A percentile compares a stretch with the other conserved stretches of the same genome.
phyloP scores from a whole-genome alignment of 2,797 vertebrate genomes.

The Danio choprae region DNA sequence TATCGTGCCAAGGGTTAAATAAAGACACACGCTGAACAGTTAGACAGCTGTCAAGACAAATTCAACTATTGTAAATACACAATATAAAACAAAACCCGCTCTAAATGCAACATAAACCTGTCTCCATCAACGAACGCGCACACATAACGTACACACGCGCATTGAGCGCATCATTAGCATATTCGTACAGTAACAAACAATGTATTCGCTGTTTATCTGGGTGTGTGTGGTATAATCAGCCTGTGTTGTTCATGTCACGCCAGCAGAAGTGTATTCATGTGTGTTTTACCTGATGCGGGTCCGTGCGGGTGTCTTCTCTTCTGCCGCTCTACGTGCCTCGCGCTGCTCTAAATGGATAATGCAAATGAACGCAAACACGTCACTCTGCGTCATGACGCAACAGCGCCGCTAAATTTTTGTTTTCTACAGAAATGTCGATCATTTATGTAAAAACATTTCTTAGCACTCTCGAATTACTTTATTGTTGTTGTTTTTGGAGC shows the following conservation, averaged over 20 bases:
- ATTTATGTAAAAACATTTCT: not conserved
- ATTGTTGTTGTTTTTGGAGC: too few species aligned
- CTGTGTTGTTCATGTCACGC: too few species aligned
- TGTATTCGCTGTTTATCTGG: too few species aligned
- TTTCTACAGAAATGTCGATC: not conserved
- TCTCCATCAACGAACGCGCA: not conserved
- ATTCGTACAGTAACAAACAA: too few species aligned
- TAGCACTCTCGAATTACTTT: rapidly evolving
- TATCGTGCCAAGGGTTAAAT: constrained; percentile 60
- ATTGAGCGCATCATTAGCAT: too few species aligned
- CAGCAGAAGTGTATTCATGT: not conserved
- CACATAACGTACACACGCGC: too few species aligned
- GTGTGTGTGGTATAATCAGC: not conserved
- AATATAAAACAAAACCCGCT: not conserved
- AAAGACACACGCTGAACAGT: constrained; percentile 43
- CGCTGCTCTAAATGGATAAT: not conserved
- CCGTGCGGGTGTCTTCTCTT: not conserved
- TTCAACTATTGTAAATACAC: not conserved
- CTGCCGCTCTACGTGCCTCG: not conserved
- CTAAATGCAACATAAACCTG: not conserved
- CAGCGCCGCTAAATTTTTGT: not conserved
- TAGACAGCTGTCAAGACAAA: not conserved
- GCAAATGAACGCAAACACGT: not conserved
- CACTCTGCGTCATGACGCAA: constrained; percentile 37
- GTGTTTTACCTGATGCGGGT: constrained; percentile 37